phyloP scores from a whole-genome alignment of 2,888 invertebrate species.

The Brachynemurus nebulosus region DNA sequence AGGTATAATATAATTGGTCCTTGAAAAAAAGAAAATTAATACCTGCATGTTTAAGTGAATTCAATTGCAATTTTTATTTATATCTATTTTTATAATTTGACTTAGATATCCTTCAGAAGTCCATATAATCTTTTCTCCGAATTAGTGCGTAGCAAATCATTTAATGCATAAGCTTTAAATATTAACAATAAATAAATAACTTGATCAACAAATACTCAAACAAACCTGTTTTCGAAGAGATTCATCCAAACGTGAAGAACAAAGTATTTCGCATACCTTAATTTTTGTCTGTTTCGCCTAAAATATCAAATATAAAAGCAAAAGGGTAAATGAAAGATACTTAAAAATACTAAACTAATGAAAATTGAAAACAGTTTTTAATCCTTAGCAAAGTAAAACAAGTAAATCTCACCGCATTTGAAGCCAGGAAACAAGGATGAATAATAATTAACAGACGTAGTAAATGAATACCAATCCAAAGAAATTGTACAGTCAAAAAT shows the following conservation, averaged over 20 bases:
- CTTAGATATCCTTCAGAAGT: too few relatives aligned
- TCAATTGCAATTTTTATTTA: too few relatives aligned
- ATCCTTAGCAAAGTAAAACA: background rate
- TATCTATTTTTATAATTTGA: too few relatives aligned
- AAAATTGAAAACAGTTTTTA: background rate
- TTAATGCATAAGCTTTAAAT: too few relatives aligned
- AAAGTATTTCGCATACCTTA: slow-evolving; percentile 5
- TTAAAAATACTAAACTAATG: background rate
- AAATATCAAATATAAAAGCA: background rate
- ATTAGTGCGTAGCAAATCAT: background rate
- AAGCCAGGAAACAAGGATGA: slow-evolving; percentile 2
- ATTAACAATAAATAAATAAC: background rate
- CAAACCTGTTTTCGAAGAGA: slow-evolving; percentile 4
- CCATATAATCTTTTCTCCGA: too few relatives aligned
- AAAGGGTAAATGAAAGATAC: background rate
- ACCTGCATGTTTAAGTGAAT: too few relatives aligned
- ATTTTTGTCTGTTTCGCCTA: slow-evolving; percentile 5
- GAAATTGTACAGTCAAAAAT: background rate
- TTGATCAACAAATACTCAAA: background rate
- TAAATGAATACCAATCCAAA: slow-evolving; percentile 7
- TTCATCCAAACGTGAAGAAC: slow-evolving; percentile 3
- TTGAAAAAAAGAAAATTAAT: too few relatives aligned
- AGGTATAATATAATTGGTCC: too few relatives aligned
- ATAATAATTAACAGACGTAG: slow-evolving; percentile 5
- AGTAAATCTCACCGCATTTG: background rate